These are phyloP conservation scores for Lutjanus campechanus DNA, from an alignment of 2,797 vertebrate species.

Conservation along the genomic window DNA sequence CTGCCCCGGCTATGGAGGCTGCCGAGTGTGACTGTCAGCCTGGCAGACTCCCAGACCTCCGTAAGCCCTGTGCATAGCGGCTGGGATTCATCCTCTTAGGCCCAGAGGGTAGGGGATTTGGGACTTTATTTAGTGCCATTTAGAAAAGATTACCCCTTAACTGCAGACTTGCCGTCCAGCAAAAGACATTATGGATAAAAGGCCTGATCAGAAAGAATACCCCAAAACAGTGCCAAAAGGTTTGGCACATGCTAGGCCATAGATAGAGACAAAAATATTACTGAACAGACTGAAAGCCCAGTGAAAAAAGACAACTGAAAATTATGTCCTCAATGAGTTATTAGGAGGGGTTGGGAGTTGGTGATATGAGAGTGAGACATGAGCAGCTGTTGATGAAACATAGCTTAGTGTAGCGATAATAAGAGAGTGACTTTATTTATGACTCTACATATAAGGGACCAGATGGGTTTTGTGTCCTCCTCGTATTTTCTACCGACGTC, in stretches of 20 bases:
- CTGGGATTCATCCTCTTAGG: slow-evolving; percentile 85
- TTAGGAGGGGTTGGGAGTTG: neutral
- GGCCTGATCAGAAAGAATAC: slow-evolving; percentile 19
- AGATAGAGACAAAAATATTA: slow-evolving; percentile 5
- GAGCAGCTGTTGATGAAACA: slow-evolving; percentile 45
- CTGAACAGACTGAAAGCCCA: slow-evolving; percentile 1
- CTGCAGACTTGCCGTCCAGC: slow-evolving; percentile 60
- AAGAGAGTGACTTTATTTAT: slow-evolving; percentile 51
- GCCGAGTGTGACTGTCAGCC: slow-evolving; percentile 42
- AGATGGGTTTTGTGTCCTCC: slow-evolving; percentile 55
- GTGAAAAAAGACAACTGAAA: neutral
- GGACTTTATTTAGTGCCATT: slow-evolving; percentile 84
- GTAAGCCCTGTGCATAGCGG: slow-evolving; percentile 74
- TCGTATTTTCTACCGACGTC: slow-evolving; percentile 61
- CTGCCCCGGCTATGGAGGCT: slow-evolving; percentile 39
- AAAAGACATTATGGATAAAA: slow-evolving; percentile 68
- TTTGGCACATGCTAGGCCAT: slow-evolving; percentile 11
- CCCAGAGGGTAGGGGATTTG: slow-evolving; percentile 74
- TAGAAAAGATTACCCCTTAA: slow-evolving; percentile 84
- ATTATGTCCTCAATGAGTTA: neutral
- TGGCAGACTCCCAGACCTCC: slow-evolving; percentile 73
- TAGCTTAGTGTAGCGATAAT: slow-evolving; percentile 12
- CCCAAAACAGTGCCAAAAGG: slow-evolving; percentile 43
- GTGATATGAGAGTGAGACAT: slow-evolving; percentile 16
- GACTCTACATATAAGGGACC: slow-evolving; percentile 49